These are phyloP conservation scores for Cephus runcator DNA, from an alignment of 2,888 invertebrate genomes.

Conservation along the genomic window DNA sequence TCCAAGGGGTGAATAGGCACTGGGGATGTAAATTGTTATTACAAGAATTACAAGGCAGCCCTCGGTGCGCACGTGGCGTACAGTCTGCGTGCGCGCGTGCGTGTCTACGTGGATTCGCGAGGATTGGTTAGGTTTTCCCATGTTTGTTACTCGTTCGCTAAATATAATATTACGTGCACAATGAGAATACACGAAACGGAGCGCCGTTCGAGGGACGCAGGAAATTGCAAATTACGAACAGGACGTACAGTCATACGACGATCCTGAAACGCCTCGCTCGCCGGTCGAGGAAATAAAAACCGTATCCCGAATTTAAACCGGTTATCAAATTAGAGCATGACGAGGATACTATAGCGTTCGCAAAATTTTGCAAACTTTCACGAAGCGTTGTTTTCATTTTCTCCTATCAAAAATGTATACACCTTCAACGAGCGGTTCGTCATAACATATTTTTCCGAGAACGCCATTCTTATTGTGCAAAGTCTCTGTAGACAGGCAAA, in stretches of 20 bases:
- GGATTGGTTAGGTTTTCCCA: background rate
- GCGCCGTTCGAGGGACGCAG: background rate
- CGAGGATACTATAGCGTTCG: background rate
- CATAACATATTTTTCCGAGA: too few relatives aligned
- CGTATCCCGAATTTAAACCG: slow-evolving; percentile 51
- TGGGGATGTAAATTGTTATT: background rate
- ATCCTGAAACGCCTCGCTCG: background rate
- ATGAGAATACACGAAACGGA: slow-evolving; percentile 2
- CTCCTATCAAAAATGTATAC: background rate
- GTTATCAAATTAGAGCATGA: slow-evolving; percentile 31
- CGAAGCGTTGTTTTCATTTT: background rate
- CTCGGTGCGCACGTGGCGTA: background rate
- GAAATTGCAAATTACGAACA: slow-evolving; percentile 62
- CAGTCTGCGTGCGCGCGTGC: too few relatives aligned
- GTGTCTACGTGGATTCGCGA: background rate
- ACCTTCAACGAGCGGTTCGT: too few relatives aligned
- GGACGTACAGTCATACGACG: slow-evolving; percentile 29
- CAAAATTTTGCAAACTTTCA: background rate
- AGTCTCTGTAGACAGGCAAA: too few relatives aligned
- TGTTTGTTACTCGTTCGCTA: slow-evolving; percentile 3
- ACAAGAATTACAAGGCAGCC: background rate
- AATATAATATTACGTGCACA: slow-evolving; percentile 15
- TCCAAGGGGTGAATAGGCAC: background rate
- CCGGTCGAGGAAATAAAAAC: slow-evolving; percentile 50
- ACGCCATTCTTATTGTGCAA: too few relatives aligned